These are phyloP conservation scores for Pipistrellus kuhlii DNA, from an alignment of 2,797 vertebrate species.

Conservation along the genomic window DNA sequence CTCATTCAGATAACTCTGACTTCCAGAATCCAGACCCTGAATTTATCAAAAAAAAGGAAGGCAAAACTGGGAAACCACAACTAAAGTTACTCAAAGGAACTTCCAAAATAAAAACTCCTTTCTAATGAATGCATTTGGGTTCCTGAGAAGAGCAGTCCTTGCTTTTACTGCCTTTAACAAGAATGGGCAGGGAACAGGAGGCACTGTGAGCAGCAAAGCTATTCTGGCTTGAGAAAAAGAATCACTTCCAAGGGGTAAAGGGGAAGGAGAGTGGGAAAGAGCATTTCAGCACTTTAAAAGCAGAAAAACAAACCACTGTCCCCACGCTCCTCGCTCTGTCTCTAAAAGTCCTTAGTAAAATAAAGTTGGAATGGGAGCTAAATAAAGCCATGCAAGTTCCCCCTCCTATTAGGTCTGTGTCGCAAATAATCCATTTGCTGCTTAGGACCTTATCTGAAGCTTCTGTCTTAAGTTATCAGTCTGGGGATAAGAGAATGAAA, in stretches of 20 bases:
- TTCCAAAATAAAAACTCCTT: background rate
- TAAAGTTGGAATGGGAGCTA: background rate
- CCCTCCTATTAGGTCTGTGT: background rate
- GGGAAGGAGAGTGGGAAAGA: background rate
- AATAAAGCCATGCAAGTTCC: background rate
- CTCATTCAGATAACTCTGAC: background rate
- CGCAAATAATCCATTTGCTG: background rate
- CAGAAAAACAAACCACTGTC: background rate
- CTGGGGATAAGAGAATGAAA: background rate
- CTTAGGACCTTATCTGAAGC: background rate
- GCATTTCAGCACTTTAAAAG: background rate
- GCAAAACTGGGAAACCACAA: background rate
- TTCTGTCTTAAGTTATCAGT: background rate
- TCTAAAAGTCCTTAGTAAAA: conserved; percentile 7
- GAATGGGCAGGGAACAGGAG: rapidly evolving
- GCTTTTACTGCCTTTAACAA: background rate
- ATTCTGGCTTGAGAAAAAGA: background rate
- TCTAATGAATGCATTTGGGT: background rate
- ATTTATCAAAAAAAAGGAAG: background rate
- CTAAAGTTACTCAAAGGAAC: background rate
- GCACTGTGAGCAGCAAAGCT: background rate
- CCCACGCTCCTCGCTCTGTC: background rate
- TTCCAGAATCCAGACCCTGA: background rate
- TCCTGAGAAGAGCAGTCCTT: background rate
- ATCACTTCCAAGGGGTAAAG: background rate